Evolutionary conservation across 2,797 vertebrate species (phyloP), one percentile per base, ranked within the genome.

Genomic region (Pantherophis alleghaniensis): DNA sequence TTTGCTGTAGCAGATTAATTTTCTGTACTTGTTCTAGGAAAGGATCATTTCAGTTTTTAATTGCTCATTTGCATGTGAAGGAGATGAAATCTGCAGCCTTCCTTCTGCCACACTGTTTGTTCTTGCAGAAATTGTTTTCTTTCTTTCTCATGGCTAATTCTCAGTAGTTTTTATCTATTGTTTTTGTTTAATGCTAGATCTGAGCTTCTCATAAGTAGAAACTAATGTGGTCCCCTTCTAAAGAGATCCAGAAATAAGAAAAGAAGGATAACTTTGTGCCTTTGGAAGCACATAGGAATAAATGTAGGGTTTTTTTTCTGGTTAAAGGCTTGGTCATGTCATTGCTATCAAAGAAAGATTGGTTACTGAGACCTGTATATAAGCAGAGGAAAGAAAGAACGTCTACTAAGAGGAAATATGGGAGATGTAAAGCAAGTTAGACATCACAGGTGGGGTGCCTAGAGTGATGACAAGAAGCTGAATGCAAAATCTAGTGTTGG

Each of bases 261-360:
- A 96, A 93, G 32, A 61, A 94, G 1, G 1, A 1, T 86, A 90
- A 66, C 90, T 96, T 93, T 89, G 91, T 56, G 86, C 94, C 66
- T 95, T 95, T 90, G 7, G 91, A 96, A 96, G 93, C 91, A 94
- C 94, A 95, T 9, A 95, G 37, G 32, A 95, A 95, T 92, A 89
- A 92, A 95, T 91, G 61, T 89, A 86, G 91, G 0, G 7, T 1
- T 24, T 96, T 96, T 63, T 95, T 93, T 66, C 93, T 86, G 26
- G 93, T 96, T 97, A 97, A 96, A 96, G 94, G 95, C 93, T 97
- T 96, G 97, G 96, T 96, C 95, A 95, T 96, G 92, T 94, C 95
- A 95, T 96, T 97, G 94, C 96, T 96, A 95, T 93, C 95, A 96
- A 93, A 95, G 96, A 94, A 26, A 0, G 89, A 96, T 96, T 94